Base-by-base conservation (phyloP, 2,113 vertebrate species). In the Promerops cafer region DNA sequence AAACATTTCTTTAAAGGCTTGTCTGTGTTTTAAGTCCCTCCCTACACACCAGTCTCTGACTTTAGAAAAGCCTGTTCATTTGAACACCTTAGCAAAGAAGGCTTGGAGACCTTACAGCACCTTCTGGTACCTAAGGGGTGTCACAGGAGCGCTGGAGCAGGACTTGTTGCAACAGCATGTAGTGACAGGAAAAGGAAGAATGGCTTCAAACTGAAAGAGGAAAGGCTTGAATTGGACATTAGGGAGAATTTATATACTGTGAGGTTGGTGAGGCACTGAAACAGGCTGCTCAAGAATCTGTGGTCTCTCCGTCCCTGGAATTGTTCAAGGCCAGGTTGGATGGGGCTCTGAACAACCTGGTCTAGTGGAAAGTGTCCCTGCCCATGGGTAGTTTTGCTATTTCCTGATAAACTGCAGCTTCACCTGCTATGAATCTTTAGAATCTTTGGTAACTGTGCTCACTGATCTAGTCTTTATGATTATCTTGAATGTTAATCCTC, bases 381-480 rank as follows among this genome's bases (percentile, higher is more conserved):
- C 13, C 49, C 9, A 22, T 12, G 56, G 6, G 4, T 28, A 7
- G 0, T 68, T 56, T 86, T 77, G 13, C 5, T 52, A 1, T 80
- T 83, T 87, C 81, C 31, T 74, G 45, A 13, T 52, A n/a, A 53
- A 16, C 18, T 72, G 18, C 12, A 47, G 3, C 19, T 80, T 90
- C 23, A 37, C 2, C 4, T 1, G 1, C 9, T 52, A 1, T 1
- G 1, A 89, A 24, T 27, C 18, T 81, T 28, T 11, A 28, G 8
- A 52, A 57, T 31, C 24, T 80, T 56, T 19, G 21, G 12, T 65
- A 35, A 16, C 8, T n/a, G 10, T 49, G 3, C 18, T 89, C 22
- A 15, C 19, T 83, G 40, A 10, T 30, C 16, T 35, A 6, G 9
- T 9, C n/a, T 60, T 66, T 72, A 9, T 35, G 23, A 81, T 11